These are phyloP conservation scores for Catharus fuscescens DNA, from an alignment of 2,113 vertebrate species.

Conservation along the genomic window DNA sequence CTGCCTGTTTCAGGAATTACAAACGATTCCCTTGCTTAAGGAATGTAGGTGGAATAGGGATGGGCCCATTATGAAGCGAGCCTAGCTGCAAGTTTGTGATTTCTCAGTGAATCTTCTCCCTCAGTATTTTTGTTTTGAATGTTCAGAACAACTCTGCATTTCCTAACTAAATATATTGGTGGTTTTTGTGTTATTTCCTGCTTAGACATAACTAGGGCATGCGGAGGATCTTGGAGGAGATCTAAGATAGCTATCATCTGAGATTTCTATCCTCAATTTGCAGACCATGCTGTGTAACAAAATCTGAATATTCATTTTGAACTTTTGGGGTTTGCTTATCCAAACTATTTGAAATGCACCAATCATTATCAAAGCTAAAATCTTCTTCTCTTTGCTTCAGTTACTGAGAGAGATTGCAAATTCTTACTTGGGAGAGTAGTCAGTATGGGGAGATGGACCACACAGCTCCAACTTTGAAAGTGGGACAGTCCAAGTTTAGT, in stretches of 20 bases:
- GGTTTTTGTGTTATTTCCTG: neutral
- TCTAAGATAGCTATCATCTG: slow-evolving; percentile 56
- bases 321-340: slow-evolving; percentile 51
- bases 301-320: slow-evolving; percentile 66
- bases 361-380: slow-evolving; percentile 58
- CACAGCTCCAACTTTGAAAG: slow-evolving; percentile 29
- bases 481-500: neutral
- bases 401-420: neutral
- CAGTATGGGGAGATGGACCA: slow-evolving; percentile 3
- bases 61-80: neutral
- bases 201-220: slow-evolving; percentile 62
- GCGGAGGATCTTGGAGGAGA: slow-evolving; percentile 21
- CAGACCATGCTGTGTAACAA: neutral
- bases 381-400: neutral
- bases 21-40: rapidly evolving
- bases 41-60: neutral
- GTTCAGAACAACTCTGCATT: neutral
- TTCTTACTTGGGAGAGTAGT: slow-evolving; percentile 8
- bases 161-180: neutral
- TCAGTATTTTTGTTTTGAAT: neutral
- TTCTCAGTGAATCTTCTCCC: neutral
- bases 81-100: neutral
- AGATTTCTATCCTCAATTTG: slow-evolving; percentile 64
- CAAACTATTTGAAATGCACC: slow-evolving; percentile 25
- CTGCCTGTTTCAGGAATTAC: neutral